Evolutionary conservation across 1,140 invertebrate species (phyloP), one percentile per base, ranked within the genome.

Genomic region (Pygmarrhopalites habei): DNA sequence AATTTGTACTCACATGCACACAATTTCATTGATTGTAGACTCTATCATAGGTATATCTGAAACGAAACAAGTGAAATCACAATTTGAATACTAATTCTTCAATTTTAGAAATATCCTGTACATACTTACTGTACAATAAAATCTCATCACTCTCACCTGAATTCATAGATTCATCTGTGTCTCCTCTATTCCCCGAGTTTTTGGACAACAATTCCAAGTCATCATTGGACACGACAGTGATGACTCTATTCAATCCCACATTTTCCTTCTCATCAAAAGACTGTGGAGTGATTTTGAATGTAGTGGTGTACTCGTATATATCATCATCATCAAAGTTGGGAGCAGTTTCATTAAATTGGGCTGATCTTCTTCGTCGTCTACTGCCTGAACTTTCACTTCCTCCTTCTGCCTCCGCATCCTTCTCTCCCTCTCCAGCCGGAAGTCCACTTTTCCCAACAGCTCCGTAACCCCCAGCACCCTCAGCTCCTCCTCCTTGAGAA

Each of bases 221-320:
- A 41, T 62, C 65, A 0, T 35, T 35, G 10, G 65, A 67, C 0
- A 70, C 63, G 2, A 70, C 68, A 19, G 68, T 70, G 58, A 75
- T 91, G 21, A 90, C 84, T 65, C 86, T 78, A 77, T 92, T 89
- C 0, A 92, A 81, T 5, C 90, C 89, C 30, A 91, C 86, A 76
- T 88, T 83, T 68, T 86, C 88, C 70, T 86, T 82, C 2, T 84
- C 83, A 58, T 81, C 76, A 1, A 79, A 78, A 1, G 79, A 77
- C 39, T 82, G 78, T 60, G 82, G 80, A 14, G 79, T 76, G 28
- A 85, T 81, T 51, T 65, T 72, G 69, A 82, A 81, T 0, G 71
- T 87, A 82, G 67, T 84, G 2, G 65, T 60, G 60, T 64, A 70
- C 43, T 71, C 69, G 41, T 61, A 61, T 2, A 65, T 58, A 29